Evolutionary conservation across 1,140 invertebrate genomes (phyloP).

Genomic region (Homarus americanus): DNA sequence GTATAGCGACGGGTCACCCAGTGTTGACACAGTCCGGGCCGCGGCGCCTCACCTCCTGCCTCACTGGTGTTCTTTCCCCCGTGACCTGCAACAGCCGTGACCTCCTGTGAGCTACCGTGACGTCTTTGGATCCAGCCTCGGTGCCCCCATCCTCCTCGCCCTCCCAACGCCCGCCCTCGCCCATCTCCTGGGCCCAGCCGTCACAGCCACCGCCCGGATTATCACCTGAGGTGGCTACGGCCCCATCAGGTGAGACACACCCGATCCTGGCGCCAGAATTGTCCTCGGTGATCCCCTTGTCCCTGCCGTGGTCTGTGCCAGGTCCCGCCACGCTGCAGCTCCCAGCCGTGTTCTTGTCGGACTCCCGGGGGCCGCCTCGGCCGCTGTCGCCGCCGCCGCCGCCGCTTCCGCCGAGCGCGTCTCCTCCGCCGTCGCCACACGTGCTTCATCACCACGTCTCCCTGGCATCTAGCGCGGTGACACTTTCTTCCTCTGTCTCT

Average conservation of each 20-base stretch:
- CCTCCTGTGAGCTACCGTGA: slow-evolving; percentile 43
- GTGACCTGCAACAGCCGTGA: slow-evolving; percentile 3
- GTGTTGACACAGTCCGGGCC: background rate
- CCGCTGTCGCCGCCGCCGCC: slow-evolving; percentile 58
- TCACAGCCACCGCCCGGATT: slow-evolving; percentile 37
- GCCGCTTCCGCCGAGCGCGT: slow-evolving; percentile 28
- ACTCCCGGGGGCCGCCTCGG: slow-evolving; percentile 37
- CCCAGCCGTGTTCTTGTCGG: slow-evolving; percentile 59
- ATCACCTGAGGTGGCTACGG: slow-evolving; percentile 56
- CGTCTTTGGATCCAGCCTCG: slow-evolving; percentile 53
- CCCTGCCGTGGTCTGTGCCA: slow-evolving; percentile 54
- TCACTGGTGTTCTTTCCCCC: slow-evolving; percentile 4
- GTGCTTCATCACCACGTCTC: slow-evolving; percentile 27
- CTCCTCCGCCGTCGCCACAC: slow-evolving; percentile 38
- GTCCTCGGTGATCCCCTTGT: slow-evolving; percentile 55
- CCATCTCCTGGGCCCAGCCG: background rate
- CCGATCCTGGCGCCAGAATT: slow-evolving; percentile 53
- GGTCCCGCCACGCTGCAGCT: slow-evolving; percentile 54
- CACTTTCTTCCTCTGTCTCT: slow-evolving; percentile 13
- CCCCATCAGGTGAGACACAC: slow-evolving; percentile 46
- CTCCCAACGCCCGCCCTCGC: slow-evolving; percentile 18
- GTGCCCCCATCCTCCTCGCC: slow-evolving; percentile 37
- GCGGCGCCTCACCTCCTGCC: background rate
- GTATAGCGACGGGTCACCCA: background rate
- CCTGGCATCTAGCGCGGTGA: slow-evolving; percentile 34